These are phyloP conservation scores for Nemoura dubitans DNA, from an alignment of 2,888 invertebrate species.

Conservation along the genomic window DNA sequence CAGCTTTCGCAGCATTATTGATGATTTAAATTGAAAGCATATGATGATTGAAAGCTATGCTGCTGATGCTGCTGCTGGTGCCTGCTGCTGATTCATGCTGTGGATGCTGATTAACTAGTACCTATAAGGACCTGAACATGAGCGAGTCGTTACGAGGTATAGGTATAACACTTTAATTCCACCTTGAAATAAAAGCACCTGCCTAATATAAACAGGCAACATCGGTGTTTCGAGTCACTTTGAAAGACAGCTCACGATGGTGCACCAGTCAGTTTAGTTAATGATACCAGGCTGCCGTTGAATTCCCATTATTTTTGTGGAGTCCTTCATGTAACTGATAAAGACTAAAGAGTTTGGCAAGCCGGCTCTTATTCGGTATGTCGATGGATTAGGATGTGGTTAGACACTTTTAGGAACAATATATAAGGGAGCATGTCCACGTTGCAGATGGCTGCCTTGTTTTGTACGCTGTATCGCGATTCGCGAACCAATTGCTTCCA, in stretches of 20 bases:
- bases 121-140: not conserved
- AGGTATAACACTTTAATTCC: slow-evolving; percentile 2
- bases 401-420: not conserved
- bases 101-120: too few species aligned
- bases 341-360: not conserved
- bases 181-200: not conserved
- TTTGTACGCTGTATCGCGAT: not conserved
- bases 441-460: not conserved
- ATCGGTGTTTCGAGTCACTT: not conserved
- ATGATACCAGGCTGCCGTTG: not conserved
- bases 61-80: too few species aligned
- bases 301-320: not conserved
- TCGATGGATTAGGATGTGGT: not conserved
- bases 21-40: too few species aligned
- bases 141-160: not conserved
- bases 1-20: too few species aligned
- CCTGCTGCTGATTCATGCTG: too few species aligned
- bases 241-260: not conserved
- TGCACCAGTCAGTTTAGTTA: not conserved
- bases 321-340: not conserved
- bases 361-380: not conserved
- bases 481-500: not conserved
- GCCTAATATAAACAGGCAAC: not conserved
- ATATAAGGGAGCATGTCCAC: not conserved
- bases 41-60: too few species aligned